These are phyloP conservation scores for Bilobella aurantiaca DNA, from an alignment of 1,140 invertebrate species.

Conservation along the genomic window DNA sequence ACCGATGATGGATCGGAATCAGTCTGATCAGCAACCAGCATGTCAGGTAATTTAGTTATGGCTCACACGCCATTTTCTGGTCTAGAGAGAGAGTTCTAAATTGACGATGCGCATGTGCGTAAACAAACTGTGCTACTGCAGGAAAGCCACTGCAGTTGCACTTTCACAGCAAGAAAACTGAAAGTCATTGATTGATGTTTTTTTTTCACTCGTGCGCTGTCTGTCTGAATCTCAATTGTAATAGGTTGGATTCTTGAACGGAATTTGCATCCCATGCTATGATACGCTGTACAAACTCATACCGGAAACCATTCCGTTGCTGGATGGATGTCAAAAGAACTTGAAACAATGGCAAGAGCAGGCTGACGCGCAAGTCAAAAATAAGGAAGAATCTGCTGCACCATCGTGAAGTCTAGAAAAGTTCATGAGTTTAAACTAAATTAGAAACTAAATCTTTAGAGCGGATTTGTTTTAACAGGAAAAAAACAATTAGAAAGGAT, in stretches of 20 bases:
- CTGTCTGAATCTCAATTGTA: neutral
- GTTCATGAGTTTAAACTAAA: too few relatives aligned
- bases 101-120: too few relatives aligned
- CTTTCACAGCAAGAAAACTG: too few relatives aligned
- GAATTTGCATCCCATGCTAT: conserved; percentile 73
- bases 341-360: conserved; percentile 36
- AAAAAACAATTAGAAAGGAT: too few relatives aligned
- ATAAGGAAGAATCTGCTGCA: conserved; percentile 11
- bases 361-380: conserved; percentile 17
- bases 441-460: too few relatives aligned
- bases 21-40: conserved; percentile 58
- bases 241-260: conserved; percentile 64
- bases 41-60: conserved; percentile 51
- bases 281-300: conserved; percentile 54
- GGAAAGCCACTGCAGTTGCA: too few relatives aligned
- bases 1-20: conserved; percentile 66
- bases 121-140: too few relatives aligned
- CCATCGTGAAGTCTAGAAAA: too few relatives aligned
- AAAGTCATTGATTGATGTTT: neutral
- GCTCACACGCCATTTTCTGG: neutral
- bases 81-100: neutral
- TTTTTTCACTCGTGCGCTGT: neutral
- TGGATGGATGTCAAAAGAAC: conserved; percentile 54
- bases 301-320: conserved; percentile 58
- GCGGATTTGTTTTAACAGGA: too few relatives aligned